A percentile compares a stretch with the other conserved stretches of the same genome.
Evolutionary conservation across 2,888 invertebrate species (phyloP).

Genomic region (Oscheius myriophilus): DNA sequence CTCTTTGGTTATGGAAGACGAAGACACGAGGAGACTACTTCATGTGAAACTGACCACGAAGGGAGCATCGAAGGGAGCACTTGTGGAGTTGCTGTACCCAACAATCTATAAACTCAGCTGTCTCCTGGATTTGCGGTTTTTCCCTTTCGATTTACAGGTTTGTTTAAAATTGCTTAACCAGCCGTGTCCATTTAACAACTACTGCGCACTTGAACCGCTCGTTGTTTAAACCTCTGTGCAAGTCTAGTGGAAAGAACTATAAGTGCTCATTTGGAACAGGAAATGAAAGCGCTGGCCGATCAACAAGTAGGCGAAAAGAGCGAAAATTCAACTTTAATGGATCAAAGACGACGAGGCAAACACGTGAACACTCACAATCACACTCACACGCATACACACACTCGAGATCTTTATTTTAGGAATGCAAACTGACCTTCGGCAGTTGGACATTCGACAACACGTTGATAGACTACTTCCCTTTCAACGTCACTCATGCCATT

Average conservation of each 20-base stretch:
- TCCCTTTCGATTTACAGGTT: slow-evolving; percentile 49
- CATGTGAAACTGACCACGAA: slow-evolving; percentile 59
- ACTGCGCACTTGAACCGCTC: too few species aligned
- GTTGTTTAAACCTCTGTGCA: too few species aligned
- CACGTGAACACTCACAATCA: too few species aligned
- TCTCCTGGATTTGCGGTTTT: slow-evolving; percentile 45
- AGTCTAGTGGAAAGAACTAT: neutral
- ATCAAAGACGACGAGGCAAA: too few species aligned
- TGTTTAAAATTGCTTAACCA: too few species aligned
- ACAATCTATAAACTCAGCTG: slow-evolving; percentile 63
- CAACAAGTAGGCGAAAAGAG: neutral
- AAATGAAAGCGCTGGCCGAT: slow-evolving; percentile 2
- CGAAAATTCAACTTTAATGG: too few species aligned
- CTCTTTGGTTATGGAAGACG: slow-evolving; percentile 64
- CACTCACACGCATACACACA: too few species aligned
- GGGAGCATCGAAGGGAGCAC: slow-evolving; percentile 49
- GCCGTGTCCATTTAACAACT: too few species aligned
- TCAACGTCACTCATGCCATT: slow-evolving; percentile 53
- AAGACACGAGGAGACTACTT: slow-evolving; percentile 57
- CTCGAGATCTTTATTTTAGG: too few species aligned
- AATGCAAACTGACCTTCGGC: slow-evolving; percentile 59
- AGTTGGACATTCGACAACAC: slow-evolving; percentile 66
- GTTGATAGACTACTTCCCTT: slow-evolving; percentile 61
- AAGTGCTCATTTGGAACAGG: neutral
- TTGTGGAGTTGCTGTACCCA: slow-evolving; percentile 63